A percentile compares a stretch with the other conserved stretches of the same genome.
These are phyloP conservation scores for Atethmia centrago DNA, from an alignment of 2,888 invertebrate genomes.

Conservation along the genomic window DNA sequence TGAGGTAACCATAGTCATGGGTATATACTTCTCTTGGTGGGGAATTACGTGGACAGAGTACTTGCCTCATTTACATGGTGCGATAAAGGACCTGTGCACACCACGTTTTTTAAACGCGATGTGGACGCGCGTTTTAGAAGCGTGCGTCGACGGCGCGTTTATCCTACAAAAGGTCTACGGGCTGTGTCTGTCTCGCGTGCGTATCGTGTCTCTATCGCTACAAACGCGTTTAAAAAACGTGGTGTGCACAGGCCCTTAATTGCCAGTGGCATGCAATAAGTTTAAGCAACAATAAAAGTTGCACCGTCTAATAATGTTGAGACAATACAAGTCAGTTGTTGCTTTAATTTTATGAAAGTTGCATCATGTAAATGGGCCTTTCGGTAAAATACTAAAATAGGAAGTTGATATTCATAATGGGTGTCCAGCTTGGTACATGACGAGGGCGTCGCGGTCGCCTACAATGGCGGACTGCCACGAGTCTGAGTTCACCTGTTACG, in stretches of 20 bases:
- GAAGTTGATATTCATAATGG: constrained; percentile 60
- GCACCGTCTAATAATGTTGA: not conserved
- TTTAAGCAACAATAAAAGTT: not conserved
- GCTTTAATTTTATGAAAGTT: not conserved
- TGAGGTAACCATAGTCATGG: not conserved
- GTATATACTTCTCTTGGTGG: not conserved
- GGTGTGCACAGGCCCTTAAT: no score
- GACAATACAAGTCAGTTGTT: not conserved
- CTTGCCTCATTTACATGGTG: not conserved
- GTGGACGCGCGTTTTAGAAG: no score
- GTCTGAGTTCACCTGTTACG: constrained; percentile 94
- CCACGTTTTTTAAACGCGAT: no score
- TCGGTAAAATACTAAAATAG: constrained; percentile 1
- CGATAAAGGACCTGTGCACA: no score
- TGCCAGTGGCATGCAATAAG: not conserved
- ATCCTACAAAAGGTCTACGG: no score
- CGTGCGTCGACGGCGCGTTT: no score
- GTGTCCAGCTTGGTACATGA: constrained; percentile 83
- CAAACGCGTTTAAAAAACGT: no score
- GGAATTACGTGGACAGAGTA: not conserved
- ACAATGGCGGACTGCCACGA: constrained; percentile 87
- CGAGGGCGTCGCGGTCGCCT: constrained; percentile 81
- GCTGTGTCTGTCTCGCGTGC: no score
- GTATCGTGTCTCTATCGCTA: no score
- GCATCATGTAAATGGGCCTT: not conserved